Conservation (phyloP, 2,888 invertebrate genomes). For the Troides oblongomaculatus region DNA sequence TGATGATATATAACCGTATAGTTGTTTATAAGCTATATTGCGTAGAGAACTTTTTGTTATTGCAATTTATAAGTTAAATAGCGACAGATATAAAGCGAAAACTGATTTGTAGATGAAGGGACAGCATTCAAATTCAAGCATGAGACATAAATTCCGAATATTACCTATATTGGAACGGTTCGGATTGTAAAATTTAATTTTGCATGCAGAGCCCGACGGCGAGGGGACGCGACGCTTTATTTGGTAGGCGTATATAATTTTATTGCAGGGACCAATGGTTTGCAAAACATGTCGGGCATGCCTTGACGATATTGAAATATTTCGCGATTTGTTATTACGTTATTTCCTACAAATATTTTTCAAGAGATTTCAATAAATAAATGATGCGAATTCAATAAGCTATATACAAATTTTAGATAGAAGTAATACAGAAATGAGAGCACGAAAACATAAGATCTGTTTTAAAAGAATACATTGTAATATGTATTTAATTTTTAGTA, state of each 20-base stretch:
- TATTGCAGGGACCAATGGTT: conserved; percentile 77
- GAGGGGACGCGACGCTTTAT: conserved; percentile 64
- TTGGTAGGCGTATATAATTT: conserved; percentile 80
- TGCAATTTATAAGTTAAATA: conserved; percentile 1
- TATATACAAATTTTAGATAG: not conserved
- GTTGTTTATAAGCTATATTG: too few species aligned
- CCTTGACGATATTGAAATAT: conserved; percentile 32
- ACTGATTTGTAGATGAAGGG: conserved; percentile 62
- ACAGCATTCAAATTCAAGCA: conserved; percentile 67
- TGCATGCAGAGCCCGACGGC: conserved; percentile 71
- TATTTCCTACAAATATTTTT: conserved; percentile 9
- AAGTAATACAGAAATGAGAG: not conserved
- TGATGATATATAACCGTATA: too few species aligned
- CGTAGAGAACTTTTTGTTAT: not conserved
- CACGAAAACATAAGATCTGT: too few species aligned
- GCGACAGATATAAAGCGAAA: conserved; percentile 37
- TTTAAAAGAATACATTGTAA: too few species aligned
- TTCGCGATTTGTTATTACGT: conserved; percentile 26
- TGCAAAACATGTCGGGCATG: conserved; percentile 64
- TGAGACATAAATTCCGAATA: conserved; percentile 75
- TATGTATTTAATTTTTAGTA: too few species aligned
- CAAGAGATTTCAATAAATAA: conserved; percentile 8
- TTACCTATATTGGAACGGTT: conserved; percentile 77
- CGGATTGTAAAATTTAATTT: conserved; percentile 78
- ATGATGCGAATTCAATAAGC: not conserved